Conservation (phyloP, 1,140 invertebrate species). For the Drosophila sucinea region DNA sequence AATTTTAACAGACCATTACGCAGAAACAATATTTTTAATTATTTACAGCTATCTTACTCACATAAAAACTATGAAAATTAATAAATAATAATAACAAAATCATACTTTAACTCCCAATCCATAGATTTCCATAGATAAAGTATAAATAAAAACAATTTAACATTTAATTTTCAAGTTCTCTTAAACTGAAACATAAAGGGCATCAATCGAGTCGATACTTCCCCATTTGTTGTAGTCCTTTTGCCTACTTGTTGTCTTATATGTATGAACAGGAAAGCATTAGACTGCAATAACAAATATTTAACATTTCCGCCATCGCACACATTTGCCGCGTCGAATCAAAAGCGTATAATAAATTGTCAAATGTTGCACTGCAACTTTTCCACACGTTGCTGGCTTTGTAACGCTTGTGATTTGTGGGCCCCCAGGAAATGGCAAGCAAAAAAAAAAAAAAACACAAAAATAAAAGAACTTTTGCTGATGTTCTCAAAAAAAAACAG, state of each 20-base stretch:
- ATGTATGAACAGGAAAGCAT: slow-evolving; percentile 60
- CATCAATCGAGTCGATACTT: background rate
- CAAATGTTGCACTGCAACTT: slow-evolving; percentile 64
- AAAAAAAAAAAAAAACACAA: slow-evolving; percentile 35
- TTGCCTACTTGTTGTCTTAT: slow-evolving; percentile 46
- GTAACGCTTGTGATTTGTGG: slow-evolving; percentile 73
- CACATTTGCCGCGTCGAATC: slow-evolving; percentile 46
- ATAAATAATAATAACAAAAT: too few species aligned
- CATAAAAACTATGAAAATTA: too few species aligned
- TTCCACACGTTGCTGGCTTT: slow-evolving; percentile 54
- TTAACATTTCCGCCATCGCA: slow-evolving; percentile 74
- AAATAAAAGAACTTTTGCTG: slow-evolving; percentile 68
- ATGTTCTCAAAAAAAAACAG: slow-evolving; percentile 54
- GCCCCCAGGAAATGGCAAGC: slow-evolving; percentile 41
- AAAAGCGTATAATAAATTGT: slow-evolving; percentile 73
- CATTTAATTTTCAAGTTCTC: too few species aligned
- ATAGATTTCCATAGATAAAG: too few species aligned
- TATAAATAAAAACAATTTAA: too few species aligned
- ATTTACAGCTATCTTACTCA: too few species aligned
- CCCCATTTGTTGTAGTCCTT: background rate
- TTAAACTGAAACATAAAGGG: background rate
- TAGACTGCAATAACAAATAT: slow-evolving; percentile 81
- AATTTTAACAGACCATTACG: too few species aligned
- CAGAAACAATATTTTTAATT: too few species aligned
- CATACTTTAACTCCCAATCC: too few species aligned